phyloP scores from a whole-genome alignment of 2,888 invertebrate species.

The Athripsodes cinereus region DNA sequence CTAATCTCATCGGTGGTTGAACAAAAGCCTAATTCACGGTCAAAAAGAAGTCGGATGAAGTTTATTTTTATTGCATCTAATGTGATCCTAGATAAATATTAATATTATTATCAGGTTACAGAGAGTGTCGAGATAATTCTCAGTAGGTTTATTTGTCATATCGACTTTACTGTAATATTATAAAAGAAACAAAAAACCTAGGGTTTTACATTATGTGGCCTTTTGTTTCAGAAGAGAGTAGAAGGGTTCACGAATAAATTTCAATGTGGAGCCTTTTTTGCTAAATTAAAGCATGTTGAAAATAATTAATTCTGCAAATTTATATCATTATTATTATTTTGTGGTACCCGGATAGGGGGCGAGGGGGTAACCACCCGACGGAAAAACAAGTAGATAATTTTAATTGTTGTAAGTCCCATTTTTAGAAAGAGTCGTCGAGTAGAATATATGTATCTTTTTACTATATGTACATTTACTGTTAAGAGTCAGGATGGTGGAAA shows the following conservation, averaged over 20 bases:
- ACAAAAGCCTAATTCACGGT: too few relatives aligned
- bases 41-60: too few relatives aligned
- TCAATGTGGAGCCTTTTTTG: constrained; percentile 5
- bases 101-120: too few relatives aligned
- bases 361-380: neutral
- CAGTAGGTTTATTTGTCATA: too few relatives aligned
- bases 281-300: constrained; percentile 7
- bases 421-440: neutral
- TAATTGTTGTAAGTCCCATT: neutral
- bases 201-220: neutral
- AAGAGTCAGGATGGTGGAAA: too few relatives aligned
- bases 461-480: neutral
- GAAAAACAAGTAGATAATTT: neutral
- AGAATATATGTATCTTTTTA: neutral
- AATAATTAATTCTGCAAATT: constrained; percentile 8
- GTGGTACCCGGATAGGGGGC: neutral
- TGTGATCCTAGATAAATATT: too few relatives aligned
- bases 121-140: too few relatives aligned
- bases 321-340: constrained; percentile 1
- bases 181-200: neutral
- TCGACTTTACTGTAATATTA: too few relatives aligned
- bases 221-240: constrained; percentile 7
- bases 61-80: too few relatives aligned
- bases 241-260: constrained; percentile 3
- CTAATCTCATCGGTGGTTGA: too few relatives aligned